phyloP scores from a whole-genome alignment of 2,113 vertebrate species.

The Polypterus senegalus region DNA sequence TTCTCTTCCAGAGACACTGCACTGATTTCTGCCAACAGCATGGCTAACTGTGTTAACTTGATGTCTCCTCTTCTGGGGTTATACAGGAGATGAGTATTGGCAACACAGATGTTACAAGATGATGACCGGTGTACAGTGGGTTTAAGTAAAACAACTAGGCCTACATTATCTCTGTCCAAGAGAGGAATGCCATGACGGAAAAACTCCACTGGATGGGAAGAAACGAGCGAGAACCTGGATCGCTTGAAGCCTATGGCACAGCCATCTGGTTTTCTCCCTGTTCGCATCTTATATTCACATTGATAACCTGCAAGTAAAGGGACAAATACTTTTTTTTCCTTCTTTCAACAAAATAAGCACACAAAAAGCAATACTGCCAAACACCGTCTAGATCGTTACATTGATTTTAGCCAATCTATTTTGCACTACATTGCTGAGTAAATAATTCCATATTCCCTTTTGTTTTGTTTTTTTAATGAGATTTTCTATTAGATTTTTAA shows the following conservation, averaged over 20 bases:
- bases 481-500: no score
- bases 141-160: slow-evolving; percentile 67
- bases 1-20: slow-evolving; percentile 53
- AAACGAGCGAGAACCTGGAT: slow-evolving; percentile 69
- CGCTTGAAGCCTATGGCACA: slow-evolving; percentile 79
- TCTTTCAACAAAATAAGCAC: no score
- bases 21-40: slow-evolving; percentile 81
- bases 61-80: slow-evolving; percentile 89
- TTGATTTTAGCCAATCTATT: no score
- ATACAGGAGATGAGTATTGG: slow-evolving; percentile 90
- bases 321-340: background rate
- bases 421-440: no score
- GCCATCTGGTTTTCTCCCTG: slow-evolving; percentile 81
- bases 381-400: no score
- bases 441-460: no score
- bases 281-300: slow-evolving; percentile 87
- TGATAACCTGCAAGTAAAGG: slow-evolving; percentile 66
- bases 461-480: no score
- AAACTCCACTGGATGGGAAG: slow-evolving; percentile 75
- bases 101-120: slow-evolving; percentile 56
- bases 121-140: slow-evolving; percentile 27
- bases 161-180: slow-evolving; percentile 90
- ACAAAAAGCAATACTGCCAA: no score
- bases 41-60: slow-evolving; percentile 84
- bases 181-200: slow-evolving; percentile 65